Base-by-base conservation (phyloP, 2,797 vertebrate genomes). In the Aulostomus chinensis region DNA sequence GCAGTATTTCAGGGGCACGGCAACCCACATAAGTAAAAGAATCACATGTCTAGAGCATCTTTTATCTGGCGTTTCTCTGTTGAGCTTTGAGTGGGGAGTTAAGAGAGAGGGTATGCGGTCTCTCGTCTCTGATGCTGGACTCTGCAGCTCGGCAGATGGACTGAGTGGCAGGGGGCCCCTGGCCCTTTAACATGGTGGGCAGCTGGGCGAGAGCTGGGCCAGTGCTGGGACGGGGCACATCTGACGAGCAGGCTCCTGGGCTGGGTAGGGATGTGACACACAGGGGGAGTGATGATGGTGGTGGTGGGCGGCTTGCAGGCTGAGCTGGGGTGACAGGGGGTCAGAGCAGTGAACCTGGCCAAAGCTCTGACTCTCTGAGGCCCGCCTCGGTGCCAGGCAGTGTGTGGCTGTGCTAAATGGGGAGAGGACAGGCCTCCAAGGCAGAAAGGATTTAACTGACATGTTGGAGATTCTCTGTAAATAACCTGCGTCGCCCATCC, bases 81-180 rank as follows among this genome's bases (percentile, higher is more conserved):
- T 63, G 70, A 65, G 75, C 69, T 73, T 64, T 67, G 75, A 79
- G 69, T 62, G 51, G 43, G 36, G 72, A 65, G 68, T 70, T 70
- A 60, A 69, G 40, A 80, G 73, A 4, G 47, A 54, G 64, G 56
- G 14, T 58, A 56, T 65, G 50, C 79, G 67, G 69, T 69, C 62
- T 80, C 58, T 65, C 62, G 31, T 84, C 74, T 84, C 85, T 80
- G 79, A 75, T 86, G 70, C 67, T 46, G 67, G 39, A 61, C 75
- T 81, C 68, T 79, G 79, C 71, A 53, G 78, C 56, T 76, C 81
- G 87, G 78, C 90, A 91, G 90, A 91, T 91, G 89, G 87, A 73
- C 58, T 7, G 61, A 70, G 80, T 86, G 80, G 88, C 80, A 82
- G 87, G 87, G 83, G 86, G 88, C 68, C 68, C 53, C 72, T 80